phyloP scores from a whole-genome alignment of 2,888 invertebrate genomes.

The Omphaloscelis lunosa region DNA sequence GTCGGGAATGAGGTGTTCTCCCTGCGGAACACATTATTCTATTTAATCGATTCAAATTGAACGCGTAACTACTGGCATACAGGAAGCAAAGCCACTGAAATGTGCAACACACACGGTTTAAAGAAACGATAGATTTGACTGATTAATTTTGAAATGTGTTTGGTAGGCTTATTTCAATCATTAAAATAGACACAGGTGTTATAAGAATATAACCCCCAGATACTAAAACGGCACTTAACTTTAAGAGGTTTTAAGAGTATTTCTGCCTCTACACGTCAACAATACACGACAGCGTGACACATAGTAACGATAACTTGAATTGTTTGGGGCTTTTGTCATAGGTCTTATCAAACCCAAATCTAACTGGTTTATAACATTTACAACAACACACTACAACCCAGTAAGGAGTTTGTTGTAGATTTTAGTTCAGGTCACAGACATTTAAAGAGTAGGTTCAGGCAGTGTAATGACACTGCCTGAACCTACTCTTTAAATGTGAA shows the following conservation, averaged over 20 bases:
- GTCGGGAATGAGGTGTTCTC: not conserved
- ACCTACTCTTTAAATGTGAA: too few species aligned
- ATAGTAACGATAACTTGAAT: not conserved
- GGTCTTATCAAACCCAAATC: not conserved
- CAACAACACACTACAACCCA: not conserved
- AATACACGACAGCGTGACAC: not conserved
- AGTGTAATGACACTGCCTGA: too few species aligned
- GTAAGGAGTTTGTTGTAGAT: not conserved
- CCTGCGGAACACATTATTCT: not conserved
- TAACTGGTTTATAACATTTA: not conserved
- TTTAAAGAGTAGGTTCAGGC: too few species aligned
- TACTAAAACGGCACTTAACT: not conserved
- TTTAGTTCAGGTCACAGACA: too few species aligned
- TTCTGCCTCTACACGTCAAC: not conserved
- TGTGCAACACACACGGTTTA: constrained; percentile 18
- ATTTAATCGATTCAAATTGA: constrained; percentile 11
- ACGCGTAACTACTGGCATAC: constrained; percentile 10
- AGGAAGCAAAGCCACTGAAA: constrained; percentile 21
- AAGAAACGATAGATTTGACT: not conserved
- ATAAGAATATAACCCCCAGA: not conserved
- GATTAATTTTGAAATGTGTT: not conserved
- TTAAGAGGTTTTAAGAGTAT: not conserved
- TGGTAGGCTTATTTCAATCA: not conserved
- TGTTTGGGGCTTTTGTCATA: not conserved
- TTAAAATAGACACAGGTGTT: not conserved